These are phyloP conservation scores for Emys orbicularis DNA, from an alignment of 2,797 vertebrate genomes.

Conservation along the genomic window DNA sequence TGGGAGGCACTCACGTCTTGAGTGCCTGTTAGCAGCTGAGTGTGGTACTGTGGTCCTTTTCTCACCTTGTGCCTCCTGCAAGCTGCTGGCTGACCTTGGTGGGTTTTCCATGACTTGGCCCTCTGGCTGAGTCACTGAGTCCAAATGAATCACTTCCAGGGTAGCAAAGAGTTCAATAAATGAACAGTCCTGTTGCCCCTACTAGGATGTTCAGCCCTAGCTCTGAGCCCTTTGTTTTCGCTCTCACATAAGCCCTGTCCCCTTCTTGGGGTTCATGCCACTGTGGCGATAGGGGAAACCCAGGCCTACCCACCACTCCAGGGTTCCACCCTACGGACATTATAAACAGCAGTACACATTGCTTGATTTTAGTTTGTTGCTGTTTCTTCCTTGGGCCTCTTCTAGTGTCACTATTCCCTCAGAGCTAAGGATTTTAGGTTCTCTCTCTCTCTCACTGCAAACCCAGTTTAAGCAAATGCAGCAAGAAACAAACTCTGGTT, in stretches of 20 bases:
- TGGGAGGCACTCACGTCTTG: neutral
- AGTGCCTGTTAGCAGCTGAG: neutral
- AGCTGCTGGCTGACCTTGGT: neutral
- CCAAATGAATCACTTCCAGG: neutral
- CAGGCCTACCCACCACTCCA: neutral
- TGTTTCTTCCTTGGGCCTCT: neutral
- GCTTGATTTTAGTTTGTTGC: neutral
- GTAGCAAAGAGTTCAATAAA: neutral
- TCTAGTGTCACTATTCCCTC: neutral
- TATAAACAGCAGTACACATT: neutral
- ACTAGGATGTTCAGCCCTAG: neutral
- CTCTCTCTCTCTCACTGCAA: neutral
- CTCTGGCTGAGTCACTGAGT: neutral
- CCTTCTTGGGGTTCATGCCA: neutral
- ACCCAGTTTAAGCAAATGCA: neutral
- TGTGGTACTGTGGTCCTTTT: neutral
- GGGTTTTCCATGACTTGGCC: neutral
- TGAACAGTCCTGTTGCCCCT: neutral
- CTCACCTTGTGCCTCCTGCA: neutral
- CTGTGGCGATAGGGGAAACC: neutral
- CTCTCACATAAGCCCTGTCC: neutral
- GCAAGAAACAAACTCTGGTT: neutral
- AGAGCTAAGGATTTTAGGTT: neutral
- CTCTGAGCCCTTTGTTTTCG: neutral
- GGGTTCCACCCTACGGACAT: neutral